Evolutionary conservation across 2,888 invertebrate species (phyloP).

Genomic region (Lepidochitona cinerea): DNA sequence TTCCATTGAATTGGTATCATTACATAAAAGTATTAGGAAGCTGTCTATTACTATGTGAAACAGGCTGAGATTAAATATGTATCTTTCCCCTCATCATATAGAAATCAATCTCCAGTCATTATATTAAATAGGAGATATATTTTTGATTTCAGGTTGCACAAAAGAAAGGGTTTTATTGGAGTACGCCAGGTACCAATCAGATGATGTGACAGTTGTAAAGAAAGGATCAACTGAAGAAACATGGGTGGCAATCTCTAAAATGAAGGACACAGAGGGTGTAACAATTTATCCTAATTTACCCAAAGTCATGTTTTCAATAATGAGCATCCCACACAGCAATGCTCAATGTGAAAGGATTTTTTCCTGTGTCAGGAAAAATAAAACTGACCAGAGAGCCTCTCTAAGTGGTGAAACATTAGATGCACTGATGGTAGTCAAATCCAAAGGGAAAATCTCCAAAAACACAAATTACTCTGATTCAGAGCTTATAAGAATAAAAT

Average conservation of each 20-base stretch:
- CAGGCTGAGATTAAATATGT: too few species aligned
- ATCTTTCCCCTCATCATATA: too few species aligned
- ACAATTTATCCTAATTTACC: constrained; percentile 17
- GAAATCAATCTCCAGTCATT: too few species aligned
- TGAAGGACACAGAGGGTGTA: constrained; percentile 24
- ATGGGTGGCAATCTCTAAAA: constrained; percentile 20
- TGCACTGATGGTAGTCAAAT: constrained; percentile 25
- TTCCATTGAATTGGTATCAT: too few species aligned
- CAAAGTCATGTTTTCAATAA: constrained; percentile 26
- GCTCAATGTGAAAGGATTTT: constrained; percentile 38
- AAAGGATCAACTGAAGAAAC: constrained; percentile 21
- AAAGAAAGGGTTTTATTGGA: constrained; percentile 20
- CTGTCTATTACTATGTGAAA: too few species aligned
- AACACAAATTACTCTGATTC: neutral
- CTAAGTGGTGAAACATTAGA: constrained; percentile 24
- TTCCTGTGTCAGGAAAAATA: constrained; percentile 31
- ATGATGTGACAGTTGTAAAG: constrained; percentile 1
- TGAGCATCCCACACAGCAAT: constrained; percentile 38
- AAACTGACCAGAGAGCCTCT: constrained; percentile 28
- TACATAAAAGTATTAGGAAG: too few species aligned
- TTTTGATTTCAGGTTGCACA: neutral
- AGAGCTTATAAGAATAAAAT: neutral
- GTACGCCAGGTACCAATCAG: constrained; percentile 22
- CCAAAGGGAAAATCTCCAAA: neutral
- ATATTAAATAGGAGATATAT: too few species aligned